phyloP scores from a whole-genome alignment of 2,888 invertebrate genomes.

The Neocrepidodera transversa region DNA sequence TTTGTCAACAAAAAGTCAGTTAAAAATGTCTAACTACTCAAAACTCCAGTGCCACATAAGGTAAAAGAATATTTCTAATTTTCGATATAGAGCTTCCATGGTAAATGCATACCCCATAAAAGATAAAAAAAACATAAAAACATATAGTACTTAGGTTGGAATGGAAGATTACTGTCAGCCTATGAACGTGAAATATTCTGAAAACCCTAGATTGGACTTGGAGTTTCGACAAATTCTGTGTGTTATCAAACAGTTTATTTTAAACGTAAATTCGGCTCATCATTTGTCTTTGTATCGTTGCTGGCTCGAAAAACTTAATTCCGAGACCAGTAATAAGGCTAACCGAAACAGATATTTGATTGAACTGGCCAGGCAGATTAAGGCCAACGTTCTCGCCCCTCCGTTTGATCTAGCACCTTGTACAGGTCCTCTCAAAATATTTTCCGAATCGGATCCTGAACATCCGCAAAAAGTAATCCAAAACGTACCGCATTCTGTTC shows the following conservation, averaged over 20 bases:
- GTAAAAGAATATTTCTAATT: neutral
- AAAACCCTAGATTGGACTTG: conserved; percentile 38
- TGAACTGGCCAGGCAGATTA: conserved; percentile 47
- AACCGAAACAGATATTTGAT: conserved; percentile 42
- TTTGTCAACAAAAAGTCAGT: neutral
- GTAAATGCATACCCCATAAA: neutral
- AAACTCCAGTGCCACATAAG: neutral
- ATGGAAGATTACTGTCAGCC: conserved; percentile 19
- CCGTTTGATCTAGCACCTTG: conserved; percentile 47
- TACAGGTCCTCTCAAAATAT: conserved; percentile 29
- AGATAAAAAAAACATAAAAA: neutral
- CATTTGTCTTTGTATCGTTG: conserved; percentile 43
- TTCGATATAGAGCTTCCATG: neutral
- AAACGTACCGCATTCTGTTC: neutral
- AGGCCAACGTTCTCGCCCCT: conserved; percentile 38
- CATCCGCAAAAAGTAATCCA: neutral
- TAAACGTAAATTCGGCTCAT: conserved; percentile 43
- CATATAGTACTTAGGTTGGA: conserved; percentile 8
- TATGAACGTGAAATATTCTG: conserved; percentile 5
- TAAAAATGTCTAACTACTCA: neutral
- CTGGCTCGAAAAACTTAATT: conserved; percentile 48
- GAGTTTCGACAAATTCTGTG: conserved; percentile 47
- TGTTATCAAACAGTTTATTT: conserved; percentile 45
- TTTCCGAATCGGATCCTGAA: conserved; percentile 10
- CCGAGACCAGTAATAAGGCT: conserved; percentile 35